A percentile compares a stretch with the other conserved stretches of the same genome.
These are phyloP conservation scores for Diorhabda elongata DNA, from an alignment of 1,140 invertebrate genomes.

Conservation along the genomic window DNA sequence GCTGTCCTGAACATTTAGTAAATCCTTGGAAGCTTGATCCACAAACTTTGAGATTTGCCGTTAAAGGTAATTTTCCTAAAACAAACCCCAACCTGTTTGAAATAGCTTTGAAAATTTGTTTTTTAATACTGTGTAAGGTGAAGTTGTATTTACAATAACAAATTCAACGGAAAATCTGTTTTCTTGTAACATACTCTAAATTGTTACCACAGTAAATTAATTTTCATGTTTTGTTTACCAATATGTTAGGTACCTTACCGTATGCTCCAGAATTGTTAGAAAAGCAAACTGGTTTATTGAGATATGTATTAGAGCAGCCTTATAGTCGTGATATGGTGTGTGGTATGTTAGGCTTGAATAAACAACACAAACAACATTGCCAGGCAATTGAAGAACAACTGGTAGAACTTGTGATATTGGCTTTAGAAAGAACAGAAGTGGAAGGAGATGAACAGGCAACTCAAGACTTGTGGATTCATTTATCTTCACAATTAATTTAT, in stretches of 20 bases:
- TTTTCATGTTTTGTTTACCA: too few species aligned
- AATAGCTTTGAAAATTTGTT: background rate
- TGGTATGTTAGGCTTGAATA: conserved; percentile 88
- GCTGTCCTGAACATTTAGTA: conserved; percentile 80
- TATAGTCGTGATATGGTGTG: conserved; percentile 96
- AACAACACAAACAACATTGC: conserved; percentile 87
- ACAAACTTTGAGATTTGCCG: conserved; percentile 73
- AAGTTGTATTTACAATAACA: background rate
- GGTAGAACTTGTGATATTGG: conserved; percentile 84
- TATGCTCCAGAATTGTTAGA: conserved; percentile 86
- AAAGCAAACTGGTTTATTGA: conserved; percentile 80
- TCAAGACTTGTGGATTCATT: conserved; percentile 86
- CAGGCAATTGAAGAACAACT: conserved; percentile 88
- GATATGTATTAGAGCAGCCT: conserved; percentile 90
- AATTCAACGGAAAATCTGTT: background rate
- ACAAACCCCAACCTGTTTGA: background rate
- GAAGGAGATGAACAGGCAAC: conserved; percentile 68
- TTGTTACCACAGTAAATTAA: too few species aligned
- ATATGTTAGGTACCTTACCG: conserved; percentile 66
- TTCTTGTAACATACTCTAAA: background rate
- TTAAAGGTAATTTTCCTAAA: conserved; percentile 59
- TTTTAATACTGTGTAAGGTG: background rate
- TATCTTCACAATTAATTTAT: conserved; percentile 93
- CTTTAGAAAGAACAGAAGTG: conserved; percentile 85
- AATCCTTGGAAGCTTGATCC: conserved; percentile 91